phyloP scores from a whole-genome alignment of 2,797 vertebrate species.

The Acomys russatus region DNA sequence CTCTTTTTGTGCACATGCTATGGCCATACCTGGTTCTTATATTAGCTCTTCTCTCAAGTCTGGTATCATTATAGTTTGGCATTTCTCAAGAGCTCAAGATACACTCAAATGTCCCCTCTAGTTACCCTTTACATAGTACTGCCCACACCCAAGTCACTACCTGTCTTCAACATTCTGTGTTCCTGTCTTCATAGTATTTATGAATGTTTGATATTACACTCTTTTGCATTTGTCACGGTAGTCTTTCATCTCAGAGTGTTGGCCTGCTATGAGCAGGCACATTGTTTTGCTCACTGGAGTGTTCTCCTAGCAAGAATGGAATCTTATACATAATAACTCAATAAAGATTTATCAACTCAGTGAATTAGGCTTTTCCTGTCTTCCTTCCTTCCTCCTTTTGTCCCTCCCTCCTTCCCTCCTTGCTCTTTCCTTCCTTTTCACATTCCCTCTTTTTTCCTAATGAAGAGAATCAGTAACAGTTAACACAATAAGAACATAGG shows the following conservation, averaged over 20 bases:
- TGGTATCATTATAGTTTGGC: not conserved
- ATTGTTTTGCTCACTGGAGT: not conserved
- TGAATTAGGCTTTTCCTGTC: not conserved
- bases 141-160: not conserved
- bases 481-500: not conserved
- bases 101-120: not conserved
- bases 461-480: not conserved
- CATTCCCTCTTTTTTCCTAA: constrained; percentile 28
- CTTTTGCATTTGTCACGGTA: not conserved
- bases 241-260: not conserved
- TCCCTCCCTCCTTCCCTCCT: not conserved
- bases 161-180: not conserved
- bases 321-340: not conserved
- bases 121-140: not conserved
- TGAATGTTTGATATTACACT: not conserved
- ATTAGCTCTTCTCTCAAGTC: not conserved
- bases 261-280: not conserved
- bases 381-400: not conserved
- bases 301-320: not conserved
- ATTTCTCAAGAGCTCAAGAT: not conserved
- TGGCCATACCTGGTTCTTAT: not conserved
- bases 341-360: not conserved
- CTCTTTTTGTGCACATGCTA: too few relatives aligned
- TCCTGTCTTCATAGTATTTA: not conserved
- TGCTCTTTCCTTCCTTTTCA: not conserved